Conservation (phyloP, 2,797 vertebrate genomes). For the Lates japonicus region DNA sequence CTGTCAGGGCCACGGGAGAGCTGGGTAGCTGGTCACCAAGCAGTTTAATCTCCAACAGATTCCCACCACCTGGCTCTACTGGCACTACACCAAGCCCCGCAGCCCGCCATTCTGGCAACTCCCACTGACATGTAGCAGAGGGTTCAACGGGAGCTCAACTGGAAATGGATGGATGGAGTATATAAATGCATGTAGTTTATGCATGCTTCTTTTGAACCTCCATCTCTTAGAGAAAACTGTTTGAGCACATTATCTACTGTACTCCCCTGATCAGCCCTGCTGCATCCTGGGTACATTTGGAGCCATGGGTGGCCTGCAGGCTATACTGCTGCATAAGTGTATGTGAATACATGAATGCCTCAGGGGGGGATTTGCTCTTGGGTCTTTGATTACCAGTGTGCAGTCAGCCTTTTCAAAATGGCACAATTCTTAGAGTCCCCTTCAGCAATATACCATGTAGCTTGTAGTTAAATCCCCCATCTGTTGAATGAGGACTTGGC, state of each 20-base stretch:
- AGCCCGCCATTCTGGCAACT: constrained; percentile 71
- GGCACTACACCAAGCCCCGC: constrained; percentile 68
- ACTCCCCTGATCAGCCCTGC: constrained; percentile 27
- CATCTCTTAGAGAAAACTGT: constrained; percentile 18
- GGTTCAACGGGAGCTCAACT: constrained; percentile 48
- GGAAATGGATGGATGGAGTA: constrained; percentile 31
- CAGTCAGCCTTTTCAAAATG: constrained; percentile 66
- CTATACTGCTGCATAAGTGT: constrained; percentile 56
- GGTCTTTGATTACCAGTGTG: constrained; percentile 72
- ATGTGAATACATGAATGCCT: constrained; percentile 65
- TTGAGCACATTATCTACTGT: constrained; percentile 27
- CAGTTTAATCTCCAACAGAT: constrained; percentile 82
- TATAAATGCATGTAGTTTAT: neutral
- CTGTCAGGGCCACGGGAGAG: constrained; percentile 63
- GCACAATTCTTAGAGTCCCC: constrained; percentile 67
- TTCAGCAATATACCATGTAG: constrained; percentile 59
- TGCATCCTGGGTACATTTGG: constrained; percentile 31
- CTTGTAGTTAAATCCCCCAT: constrained; percentile 68
- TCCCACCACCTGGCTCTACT: constrained; percentile 80
- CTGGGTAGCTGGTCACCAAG: constrained; percentile 70
- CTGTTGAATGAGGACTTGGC: constrained; percentile 60
- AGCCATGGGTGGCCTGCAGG: constrained; percentile 51
- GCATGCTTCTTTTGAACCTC: constrained; percentile 22
- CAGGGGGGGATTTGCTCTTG: constrained; percentile 66
- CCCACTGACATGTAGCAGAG: constrained; percentile 55